phyloP scores from a whole-genome alignment of 2,888 invertebrate species.

The Dugesia japonica region DNA sequence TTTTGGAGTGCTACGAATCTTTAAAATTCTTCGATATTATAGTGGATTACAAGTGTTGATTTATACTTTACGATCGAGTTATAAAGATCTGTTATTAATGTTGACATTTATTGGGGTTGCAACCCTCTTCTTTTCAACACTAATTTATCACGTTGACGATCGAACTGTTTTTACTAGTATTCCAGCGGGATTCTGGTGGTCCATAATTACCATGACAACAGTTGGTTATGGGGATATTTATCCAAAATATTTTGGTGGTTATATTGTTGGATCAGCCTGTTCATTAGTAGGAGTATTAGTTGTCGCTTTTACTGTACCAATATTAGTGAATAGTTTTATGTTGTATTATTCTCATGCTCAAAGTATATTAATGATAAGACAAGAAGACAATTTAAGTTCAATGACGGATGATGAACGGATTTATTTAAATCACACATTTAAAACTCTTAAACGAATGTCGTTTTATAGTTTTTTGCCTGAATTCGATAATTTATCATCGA shows the following conservation, averaged over 20 bases:
- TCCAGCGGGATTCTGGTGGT: slow-evolving; percentile 85
- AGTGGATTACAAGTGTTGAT: slow-evolving; percentile 31
- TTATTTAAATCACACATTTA: slow-evolving; percentile 26
- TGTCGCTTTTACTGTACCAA: slow-evolving; percentile 33
- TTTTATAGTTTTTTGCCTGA: slow-evolving; percentile 25
- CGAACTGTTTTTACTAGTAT: slow-evolving; percentile 53
- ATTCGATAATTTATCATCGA: background rate
- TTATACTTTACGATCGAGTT: slow-evolving; percentile 30
- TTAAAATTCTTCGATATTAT: slow-evolving; percentile 33
- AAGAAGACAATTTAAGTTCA: slow-evolving; percentile 17
- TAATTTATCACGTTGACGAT: slow-evolving; percentile 31
- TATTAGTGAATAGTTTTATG: slow-evolving; percentile 34
- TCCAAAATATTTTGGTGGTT: slow-evolving; percentile 52
- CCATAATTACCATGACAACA: slow-evolving; percentile 82
- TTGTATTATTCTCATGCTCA: slow-evolving; percentile 33
- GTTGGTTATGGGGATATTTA: slow-evolving; percentile 88
- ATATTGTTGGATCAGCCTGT: slow-evolving; percentile 33
- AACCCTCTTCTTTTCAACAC: slow-evolving; percentile 29
- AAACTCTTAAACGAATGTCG: slow-evolving; percentile 24
- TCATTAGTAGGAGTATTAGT: slow-evolving; percentile 32
- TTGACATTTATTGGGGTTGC: slow-evolving; percentile 32
- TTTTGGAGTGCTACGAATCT: slow-evolving; percentile 27
- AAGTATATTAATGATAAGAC: slow-evolving; percentile 23
- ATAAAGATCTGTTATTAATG: slow-evolving; percentile 31
- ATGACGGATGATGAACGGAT: slow-evolving; percentile 27